Conservation (phyloP, 2,888 invertebrate species). For the Acleris holmiana region DNA sequence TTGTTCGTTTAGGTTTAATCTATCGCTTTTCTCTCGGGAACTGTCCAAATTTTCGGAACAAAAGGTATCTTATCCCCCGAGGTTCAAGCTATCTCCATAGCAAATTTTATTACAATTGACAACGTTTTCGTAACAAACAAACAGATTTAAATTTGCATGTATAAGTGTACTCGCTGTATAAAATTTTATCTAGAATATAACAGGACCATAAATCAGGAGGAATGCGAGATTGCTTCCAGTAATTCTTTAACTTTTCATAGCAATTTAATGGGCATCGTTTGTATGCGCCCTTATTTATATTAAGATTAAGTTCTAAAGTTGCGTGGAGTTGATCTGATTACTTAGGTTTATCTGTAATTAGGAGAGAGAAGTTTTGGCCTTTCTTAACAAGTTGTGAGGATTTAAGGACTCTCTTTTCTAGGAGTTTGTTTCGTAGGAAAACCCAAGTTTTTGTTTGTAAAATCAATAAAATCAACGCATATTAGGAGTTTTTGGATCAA, state of each 20-base stretch:
- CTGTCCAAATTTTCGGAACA: too few species aligned
- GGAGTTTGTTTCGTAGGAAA: background rate
- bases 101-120: too few species aligned
- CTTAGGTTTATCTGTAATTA: slow-evolving; percentile 10
- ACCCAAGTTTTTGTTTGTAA: background rate
- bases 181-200: background rate
- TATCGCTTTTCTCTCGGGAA: too few species aligned
- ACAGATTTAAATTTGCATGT: too few species aligned
- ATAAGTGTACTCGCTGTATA: background rate
- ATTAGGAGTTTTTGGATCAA: too few species aligned
- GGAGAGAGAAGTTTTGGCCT: background rate
- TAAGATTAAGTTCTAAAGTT: slow-evolving; percentile 8
- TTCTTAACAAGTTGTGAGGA: background rate
- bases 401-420: background rate
- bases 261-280: slow-evolving; percentile 12
- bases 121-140: too few species aligned
- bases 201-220: slow-evolving; percentile 17
- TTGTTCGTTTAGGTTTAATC: too few species aligned
- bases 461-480: too few species aligned
- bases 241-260: slow-evolving; percentile 23
- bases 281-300: background rate
- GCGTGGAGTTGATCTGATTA: background rate
- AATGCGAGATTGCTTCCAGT: slow-evolving; percentile 20
- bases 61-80: too few species aligned
- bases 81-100: too few species aligned